A percentile compares a stretch with the other conserved stretches of the same genome.
Evolutionary conservation across 2,888 invertebrate species (phyloP).

Genomic region (Dendrolimus houi): DNA sequence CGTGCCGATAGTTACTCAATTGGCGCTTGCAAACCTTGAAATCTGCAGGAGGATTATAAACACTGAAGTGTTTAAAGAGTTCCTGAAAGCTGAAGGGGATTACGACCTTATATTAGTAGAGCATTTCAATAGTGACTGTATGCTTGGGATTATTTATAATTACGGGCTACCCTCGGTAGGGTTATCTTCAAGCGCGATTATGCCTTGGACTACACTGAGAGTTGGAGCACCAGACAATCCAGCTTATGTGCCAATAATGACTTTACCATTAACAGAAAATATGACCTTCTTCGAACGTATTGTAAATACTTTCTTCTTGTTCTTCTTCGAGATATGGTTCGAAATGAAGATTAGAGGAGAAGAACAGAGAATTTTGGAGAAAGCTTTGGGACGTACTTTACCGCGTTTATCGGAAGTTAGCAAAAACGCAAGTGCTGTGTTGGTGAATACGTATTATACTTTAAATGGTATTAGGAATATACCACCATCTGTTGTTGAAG

Average conservation of each 20-base stretch:
- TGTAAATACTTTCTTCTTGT: conserved; percentile 45
- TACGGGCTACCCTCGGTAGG: conserved; percentile 53
- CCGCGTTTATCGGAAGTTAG: conserved; percentile 47
- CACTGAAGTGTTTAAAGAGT: conserved; percentile 31
- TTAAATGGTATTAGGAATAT: conserved; percentile 51
- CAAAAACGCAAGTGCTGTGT: conserved; percentile 54
- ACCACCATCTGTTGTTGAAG: conserved; percentile 63
- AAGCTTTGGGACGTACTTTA: conserved; percentile 36
- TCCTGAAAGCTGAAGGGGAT: conserved; percentile 33
- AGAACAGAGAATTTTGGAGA: conserved; percentile 38
- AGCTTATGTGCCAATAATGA: conserved; percentile 44
- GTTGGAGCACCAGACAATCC: conserved; percentile 55
- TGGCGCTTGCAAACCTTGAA: conserved; percentile 24
- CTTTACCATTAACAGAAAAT: conserved; percentile 29
- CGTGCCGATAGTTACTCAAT: conserved; percentile 15
- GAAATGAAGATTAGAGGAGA: conserved; percentile 25
- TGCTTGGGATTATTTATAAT: conserved; percentile 52
- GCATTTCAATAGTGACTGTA: conserved; percentile 66
- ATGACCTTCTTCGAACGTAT: conserved; percentile 57
- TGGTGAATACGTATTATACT: conserved; percentile 62
- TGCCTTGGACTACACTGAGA: conserved; percentile 49
- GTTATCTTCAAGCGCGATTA: conserved; percentile 44
- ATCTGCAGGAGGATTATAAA: conserved; percentile 35
- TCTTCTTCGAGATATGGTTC: conserved; percentile 27
- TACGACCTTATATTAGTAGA: conserved; percentile 68